phyloP scores from a whole-genome alignment of 53 echinoderm and acorn worm genomes.

The Apostichopus leukothele region DNA sequence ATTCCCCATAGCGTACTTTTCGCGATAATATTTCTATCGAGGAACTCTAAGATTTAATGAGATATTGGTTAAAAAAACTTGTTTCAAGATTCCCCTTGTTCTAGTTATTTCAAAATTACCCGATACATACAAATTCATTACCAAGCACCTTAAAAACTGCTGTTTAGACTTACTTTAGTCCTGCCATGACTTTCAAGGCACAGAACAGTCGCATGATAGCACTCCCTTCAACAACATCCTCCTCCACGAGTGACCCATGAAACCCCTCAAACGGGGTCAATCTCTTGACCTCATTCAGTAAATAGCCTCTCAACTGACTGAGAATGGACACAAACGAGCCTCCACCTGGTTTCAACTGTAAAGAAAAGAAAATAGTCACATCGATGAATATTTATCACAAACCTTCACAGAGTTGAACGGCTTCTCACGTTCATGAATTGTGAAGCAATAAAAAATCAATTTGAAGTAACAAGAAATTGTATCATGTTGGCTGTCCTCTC shows the following conservation, averaged over 20 bases:
- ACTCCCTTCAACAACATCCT: conserved; percentile 92
- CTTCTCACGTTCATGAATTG: too few species aligned
- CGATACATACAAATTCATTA: too few species aligned
- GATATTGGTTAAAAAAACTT: too few species aligned
- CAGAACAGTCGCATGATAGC: conserved; percentile 95
- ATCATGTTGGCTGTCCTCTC: too few species aligned
- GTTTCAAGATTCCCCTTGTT: too few species aligned
- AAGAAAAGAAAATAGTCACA: not conserved
- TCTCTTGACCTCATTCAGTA: conserved; percentile 63
- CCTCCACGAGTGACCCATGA: conserved; percentile 62
- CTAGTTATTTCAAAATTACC: too few species aligned
- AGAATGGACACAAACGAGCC: conserved; percentile 60
- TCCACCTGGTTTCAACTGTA: conserved; percentile 60
- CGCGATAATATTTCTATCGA: too few species aligned
- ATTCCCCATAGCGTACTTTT: too few species aligned
- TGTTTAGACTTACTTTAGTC: conserved; percentile 76
- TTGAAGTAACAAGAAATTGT: too few species aligned
- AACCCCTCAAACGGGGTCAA: conserved; percentile 48
- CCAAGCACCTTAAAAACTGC: too few species aligned
- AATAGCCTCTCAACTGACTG: conserved; percentile 66
- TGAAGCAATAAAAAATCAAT: too few species aligned
- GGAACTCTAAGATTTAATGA: too few species aligned
- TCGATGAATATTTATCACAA: not conserved
- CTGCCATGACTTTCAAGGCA: conserved; percentile 93
- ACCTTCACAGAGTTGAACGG: not conserved